Conservation (phyloP, 2,113 vertebrate species). For the Bolborhynchus lineola region DNA sequence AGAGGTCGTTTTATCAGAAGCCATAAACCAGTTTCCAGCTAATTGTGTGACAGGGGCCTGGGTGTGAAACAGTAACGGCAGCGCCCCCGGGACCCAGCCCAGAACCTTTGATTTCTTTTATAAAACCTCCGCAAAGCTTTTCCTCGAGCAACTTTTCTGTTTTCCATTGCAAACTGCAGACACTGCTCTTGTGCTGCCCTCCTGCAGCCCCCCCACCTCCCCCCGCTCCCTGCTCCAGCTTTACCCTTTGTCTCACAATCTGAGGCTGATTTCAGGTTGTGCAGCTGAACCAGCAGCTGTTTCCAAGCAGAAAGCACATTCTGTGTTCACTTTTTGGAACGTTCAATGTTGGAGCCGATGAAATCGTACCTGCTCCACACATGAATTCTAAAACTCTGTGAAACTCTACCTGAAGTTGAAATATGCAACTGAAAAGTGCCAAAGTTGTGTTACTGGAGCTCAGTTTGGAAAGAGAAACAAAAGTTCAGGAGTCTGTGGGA, state of each 20-base stretch:
- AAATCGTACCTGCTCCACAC: background rate
- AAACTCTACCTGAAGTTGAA: background rate
- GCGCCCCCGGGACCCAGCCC: background rate
- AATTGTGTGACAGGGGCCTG: slow-evolving; percentile 23
- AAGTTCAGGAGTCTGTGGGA: background rate
- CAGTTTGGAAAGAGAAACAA: background rate
- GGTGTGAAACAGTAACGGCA: slow-evolving; percentile 46
- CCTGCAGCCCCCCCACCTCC: background rate
- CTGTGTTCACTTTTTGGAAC: accelerated
- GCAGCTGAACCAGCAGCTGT: background rate
- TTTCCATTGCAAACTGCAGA: background rate
- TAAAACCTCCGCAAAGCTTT: background rate
- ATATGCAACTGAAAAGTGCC: background rate
- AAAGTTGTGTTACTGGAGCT: background rate
- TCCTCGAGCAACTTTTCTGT: background rate
- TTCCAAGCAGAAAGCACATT: background rate
- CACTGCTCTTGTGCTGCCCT: background rate
- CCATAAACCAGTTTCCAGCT: background rate
- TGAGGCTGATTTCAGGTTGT: background rate
- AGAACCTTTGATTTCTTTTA: slow-evolving; percentile 9
- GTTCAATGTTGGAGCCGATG: accelerated
- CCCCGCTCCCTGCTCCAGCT: background rate
- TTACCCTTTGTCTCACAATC: background rate
- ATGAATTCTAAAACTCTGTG: background rate
- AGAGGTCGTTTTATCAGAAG: background rate